Percentiles rank a stretch among this genome's conserved stretches.
Evolutionary conservation across 2,113 vertebrate genomes (phyloP).

Genomic region (Saguinus midas): DNA sequence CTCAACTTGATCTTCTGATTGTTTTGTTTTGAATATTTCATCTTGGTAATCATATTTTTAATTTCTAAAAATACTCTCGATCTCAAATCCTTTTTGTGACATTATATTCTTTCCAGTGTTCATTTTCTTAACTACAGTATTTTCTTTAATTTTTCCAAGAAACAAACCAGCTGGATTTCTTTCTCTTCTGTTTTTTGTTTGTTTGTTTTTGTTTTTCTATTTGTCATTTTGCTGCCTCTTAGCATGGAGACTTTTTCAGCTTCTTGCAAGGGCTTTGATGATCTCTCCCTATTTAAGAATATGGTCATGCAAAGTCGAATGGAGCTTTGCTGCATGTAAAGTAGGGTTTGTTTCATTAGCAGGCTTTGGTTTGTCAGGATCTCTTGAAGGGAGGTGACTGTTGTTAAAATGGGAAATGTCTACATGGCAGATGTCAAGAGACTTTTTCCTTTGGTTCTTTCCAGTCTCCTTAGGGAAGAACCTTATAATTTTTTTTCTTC

Average conservation of each 20-base stretch:
- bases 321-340: background rate
- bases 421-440: background rate
- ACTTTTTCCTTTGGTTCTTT: background rate
- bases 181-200: background rate
- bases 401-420: background rate
- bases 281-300: background rate
- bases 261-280: background rate
- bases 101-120: background rate
- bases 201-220: background rate
- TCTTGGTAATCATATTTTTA: conserved; percentile 28
- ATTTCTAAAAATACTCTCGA: background rate
- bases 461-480: background rate
- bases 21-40: conserved; percentile 42
- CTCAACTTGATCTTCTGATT: conserved; percentile 6
- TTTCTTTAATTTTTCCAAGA: conserved; percentile 32
- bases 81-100: background rate
- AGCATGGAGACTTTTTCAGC: background rate
- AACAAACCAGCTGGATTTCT: background rate
- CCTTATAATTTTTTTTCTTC: background rate
- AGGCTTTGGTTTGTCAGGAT: background rate
- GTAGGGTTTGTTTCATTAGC: background rate
- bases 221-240: background rate
- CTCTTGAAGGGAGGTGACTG: background rate
- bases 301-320: background rate
- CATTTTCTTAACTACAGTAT: background rate